phyloP scores from a whole-genome alignment of 2,113 vertebrate species.

The Hemicordylus capensis region DNA sequence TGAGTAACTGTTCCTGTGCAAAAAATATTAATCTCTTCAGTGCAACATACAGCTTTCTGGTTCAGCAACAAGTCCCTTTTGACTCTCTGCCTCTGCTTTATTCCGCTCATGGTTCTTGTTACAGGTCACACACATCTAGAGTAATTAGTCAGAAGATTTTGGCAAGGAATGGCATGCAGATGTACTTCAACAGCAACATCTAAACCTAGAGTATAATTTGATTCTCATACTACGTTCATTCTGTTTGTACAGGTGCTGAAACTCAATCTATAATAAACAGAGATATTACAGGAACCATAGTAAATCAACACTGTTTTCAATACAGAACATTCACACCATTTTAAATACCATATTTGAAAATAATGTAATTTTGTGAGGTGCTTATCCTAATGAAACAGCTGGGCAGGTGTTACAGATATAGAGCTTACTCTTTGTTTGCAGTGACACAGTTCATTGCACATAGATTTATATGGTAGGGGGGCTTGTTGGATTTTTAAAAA shows the following conservation, averaged over 20 bases:
- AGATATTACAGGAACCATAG: not conserved
- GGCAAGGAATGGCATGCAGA: conserved; percentile 49
- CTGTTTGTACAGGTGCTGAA: conserved; percentile 28
- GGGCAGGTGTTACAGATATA: not conserved
- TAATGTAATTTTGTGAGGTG: not conserved
- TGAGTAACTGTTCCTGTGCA: conserved; percentile 32
- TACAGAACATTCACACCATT: not conserved
- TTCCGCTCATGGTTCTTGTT: conserved; percentile 48
- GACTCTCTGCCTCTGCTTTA: not conserved
- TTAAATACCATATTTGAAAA: not conserved
- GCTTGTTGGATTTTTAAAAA: not conserved
- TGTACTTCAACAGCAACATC: conserved; percentile 56
- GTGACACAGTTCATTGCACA: not conserved
- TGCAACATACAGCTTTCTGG: not conserved
- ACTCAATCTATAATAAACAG: conserved; percentile 4
- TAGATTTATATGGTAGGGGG: not conserved
- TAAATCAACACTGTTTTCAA: conserved; percentile 33
- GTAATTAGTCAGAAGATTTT: conserved; percentile 71
- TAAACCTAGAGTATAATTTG: conserved; percentile 40
- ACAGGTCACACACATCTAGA: conserved; percentile 56
- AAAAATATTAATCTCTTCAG: not conserved
- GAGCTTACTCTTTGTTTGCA: not conserved
- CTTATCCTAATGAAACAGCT: not conserved
- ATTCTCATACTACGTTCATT: conserved; percentile 46
- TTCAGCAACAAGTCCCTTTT: not conserved